A percentile compares a stretch with the other conserved stretches of the same genome.
Conservation (phyloP, 2,888 invertebrate species). For the Kryphioiulus occultus region DNA sequence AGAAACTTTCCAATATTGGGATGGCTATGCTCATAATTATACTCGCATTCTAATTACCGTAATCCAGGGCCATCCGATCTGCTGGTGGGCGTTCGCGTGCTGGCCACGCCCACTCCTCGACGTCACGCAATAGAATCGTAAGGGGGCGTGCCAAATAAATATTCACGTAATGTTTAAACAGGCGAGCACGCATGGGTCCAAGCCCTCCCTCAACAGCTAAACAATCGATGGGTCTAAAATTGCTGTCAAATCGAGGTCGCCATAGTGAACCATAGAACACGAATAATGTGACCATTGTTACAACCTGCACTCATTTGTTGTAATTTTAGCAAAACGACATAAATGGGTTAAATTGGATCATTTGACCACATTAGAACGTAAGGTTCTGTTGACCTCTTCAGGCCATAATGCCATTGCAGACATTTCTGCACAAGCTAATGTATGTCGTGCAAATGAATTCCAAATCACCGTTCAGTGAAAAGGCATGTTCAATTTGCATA, state of each 20-base stretch:
- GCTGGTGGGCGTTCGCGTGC: slow-evolving; percentile 9
- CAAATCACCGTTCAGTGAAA: no score
- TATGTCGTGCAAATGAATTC: no score
- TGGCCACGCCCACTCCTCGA: neutral
- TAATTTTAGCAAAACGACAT: no score
- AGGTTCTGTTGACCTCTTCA: no score
- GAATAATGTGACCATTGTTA: neutral
- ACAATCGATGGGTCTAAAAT: neutral
- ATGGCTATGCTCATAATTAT: neutral
- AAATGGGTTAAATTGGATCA: no score
- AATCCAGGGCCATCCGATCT: neutral
- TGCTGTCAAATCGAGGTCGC: no score
- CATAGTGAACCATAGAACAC: neutral
- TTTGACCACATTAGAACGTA: no score
- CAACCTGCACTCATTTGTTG: neutral
- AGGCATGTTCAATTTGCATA: no score
- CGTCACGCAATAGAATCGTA: neutral
- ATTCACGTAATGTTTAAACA: neutral
- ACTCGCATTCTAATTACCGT: neutral
- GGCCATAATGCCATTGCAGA: no score
- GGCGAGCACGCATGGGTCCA: neutral
- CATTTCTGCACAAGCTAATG: no score
- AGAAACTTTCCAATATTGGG: neutral
- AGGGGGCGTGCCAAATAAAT: neutral
- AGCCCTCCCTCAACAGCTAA: neutral